phyloP scores from a whole-genome alignment of 1,140 invertebrate genomes.

The Saxidomus purpurata region DNA sequence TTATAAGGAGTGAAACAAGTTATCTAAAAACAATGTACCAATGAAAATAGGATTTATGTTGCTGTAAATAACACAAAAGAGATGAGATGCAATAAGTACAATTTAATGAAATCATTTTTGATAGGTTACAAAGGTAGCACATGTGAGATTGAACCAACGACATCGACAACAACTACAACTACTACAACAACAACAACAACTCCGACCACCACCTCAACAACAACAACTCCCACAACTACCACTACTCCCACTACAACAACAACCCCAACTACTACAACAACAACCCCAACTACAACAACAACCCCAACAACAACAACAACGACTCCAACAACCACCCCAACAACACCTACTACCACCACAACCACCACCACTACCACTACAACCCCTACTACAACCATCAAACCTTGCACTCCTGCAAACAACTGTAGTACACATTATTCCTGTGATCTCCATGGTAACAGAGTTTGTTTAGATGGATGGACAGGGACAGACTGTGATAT shows the following conservation, averaged over 20 bases:
- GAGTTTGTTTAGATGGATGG: constrained; percentile 44
- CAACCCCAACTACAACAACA: constrained; percentile 13
- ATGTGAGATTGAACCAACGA: constrained; percentile 41
- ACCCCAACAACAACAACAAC: neutral
- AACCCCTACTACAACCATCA: constrained; percentile 44
- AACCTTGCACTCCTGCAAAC: constrained; percentile 26
- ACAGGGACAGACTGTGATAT: constrained; percentile 46
- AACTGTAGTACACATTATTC: constrained; percentile 47
- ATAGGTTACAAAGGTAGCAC: constrained; percentile 11
- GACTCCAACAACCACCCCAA: constrained; percentile 22
- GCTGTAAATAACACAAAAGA: too few relatives aligned
- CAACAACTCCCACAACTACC: constrained; percentile 1
- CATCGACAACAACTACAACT: constrained; percentile 11
- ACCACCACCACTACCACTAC: constrained; percentile 41
- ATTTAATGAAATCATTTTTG: neutral
- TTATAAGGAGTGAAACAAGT: too few relatives aligned
- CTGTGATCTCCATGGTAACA: constrained; percentile 33
- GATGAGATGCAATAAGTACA: too few relatives aligned
- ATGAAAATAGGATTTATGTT: too few relatives aligned
- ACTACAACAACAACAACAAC: constrained; percentile 16
- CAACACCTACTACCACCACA: constrained; percentile 30
- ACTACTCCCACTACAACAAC: neutral
- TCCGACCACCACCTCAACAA: neutral
- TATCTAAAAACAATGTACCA: too few relatives aligned
- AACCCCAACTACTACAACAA: neutral